Percentiles rank a stretch among this genome's conserved stretches.
These are phyloP conservation scores for Iguana delicatissima DNA, from an alignment of 2,797 vertebrate species.

Conservation along the genomic window DNA sequence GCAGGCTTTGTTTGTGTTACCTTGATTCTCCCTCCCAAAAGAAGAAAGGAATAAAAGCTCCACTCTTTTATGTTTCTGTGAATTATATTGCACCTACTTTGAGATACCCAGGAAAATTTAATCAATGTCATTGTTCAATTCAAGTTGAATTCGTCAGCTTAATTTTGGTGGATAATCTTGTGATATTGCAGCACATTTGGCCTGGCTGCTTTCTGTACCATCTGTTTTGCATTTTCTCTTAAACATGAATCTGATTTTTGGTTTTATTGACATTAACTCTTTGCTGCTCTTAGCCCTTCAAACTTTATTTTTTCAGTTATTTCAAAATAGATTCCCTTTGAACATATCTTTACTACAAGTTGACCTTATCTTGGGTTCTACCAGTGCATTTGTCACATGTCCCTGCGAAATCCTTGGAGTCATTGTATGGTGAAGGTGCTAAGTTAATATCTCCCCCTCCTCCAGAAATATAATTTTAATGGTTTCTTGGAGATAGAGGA, in stretches of 20 bases:
- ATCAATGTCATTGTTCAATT: neutral
- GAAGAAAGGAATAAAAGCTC: neutral
- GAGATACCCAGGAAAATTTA: neutral
- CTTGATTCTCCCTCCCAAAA: too few species aligned
- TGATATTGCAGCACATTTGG: neutral
- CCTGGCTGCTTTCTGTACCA: neutral
- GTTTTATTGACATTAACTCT: neutral
- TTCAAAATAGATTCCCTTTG: neutral
- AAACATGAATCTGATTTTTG: neutral
- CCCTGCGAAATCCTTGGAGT: neutral
- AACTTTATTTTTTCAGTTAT: neutral
- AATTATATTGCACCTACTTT: neutral
- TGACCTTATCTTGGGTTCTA: neutral
- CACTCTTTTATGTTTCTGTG: neutral
- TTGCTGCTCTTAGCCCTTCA: neutral
- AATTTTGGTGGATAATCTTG: neutral
- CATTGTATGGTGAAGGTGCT: neutral
- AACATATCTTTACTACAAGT: neutral
- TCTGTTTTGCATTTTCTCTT: neutral
- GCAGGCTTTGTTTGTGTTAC: constrained; percentile 27
- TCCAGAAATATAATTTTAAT: too few species aligned
- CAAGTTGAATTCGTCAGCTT: neutral
- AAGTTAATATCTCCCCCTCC: neutral
- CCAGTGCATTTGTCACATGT: neutral
- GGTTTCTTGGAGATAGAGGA: too few species aligned